Evolutionary conservation across 2,113 vertebrate genomes (phyloP), one percentile per base, ranked within the genome.

Genomic region (Athene cunicularia): DNA sequence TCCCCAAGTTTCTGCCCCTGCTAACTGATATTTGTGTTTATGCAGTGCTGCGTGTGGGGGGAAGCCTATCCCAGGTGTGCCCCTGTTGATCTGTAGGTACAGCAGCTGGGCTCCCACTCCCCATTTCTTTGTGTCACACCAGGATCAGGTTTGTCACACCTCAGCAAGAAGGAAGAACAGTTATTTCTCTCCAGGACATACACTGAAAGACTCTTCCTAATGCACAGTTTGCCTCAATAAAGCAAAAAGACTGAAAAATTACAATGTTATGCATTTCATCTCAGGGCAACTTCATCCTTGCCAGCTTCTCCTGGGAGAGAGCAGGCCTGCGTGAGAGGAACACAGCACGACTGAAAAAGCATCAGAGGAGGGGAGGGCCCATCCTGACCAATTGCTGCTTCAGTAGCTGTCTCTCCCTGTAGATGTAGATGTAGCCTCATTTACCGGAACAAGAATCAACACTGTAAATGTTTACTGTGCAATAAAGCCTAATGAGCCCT

Each of bases 1-100:
- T 50, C 41, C 8, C 3, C 17, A 7, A 0, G 1, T 58, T 63
- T 49, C 59, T 12, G 6, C 18, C 41, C 12, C 56, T 56, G 26
- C 32, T 45, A 27, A 55, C 35, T 15, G 30, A 26, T 50, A 50
- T 18, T 70, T 73, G 70, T 84, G 20, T 14, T 45, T 67, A 18
- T 50, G 30, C 6, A 12, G n/a, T 30, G 26, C 23, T 1, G 0
- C 32, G 47, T 47, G 10, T 59, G 12, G 11, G 37, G 32, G 26
- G 11, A 24, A 60, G 16, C 37, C 37, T 37, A 21, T 4, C 3
- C 19, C 14, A 27, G 7, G 13, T 21, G 10, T 14, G 8, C 24
- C 21, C 8, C 26, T 20, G 1, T 26, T 41, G 18, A 28, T 30
- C 63, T 58, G 30, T 5, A 79, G 17, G 60, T 79, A 2, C 1